Conservation (phyloP, 2,797 vertebrate genomes). For the Phataginus tricuspis region DNA sequence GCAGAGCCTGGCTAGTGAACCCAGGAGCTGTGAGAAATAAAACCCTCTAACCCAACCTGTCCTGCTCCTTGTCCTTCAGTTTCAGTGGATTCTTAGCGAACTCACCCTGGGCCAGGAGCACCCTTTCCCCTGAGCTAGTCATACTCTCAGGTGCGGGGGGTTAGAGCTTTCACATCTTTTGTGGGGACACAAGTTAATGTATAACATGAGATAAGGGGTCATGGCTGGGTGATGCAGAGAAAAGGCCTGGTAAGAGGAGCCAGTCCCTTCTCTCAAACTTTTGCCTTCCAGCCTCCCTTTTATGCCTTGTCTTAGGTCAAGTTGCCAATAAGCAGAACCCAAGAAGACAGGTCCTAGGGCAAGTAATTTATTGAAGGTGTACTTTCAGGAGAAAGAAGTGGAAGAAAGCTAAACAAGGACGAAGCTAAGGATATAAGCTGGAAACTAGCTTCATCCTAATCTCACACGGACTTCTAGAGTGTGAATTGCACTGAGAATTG, state of each 20-base stretch:
- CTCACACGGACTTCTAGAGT: not conserved
- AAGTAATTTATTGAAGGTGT: not conserved
- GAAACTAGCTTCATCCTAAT: not conserved
- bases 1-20: too few relatives aligned
- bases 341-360: not conserved
- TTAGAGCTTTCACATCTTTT: not conserved
- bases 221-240: too few relatives aligned
- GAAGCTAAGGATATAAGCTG: not conserved
- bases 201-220: not conserved
- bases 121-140: not conserved
- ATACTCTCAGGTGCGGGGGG: not conserved
- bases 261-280: not conserved
- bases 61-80: too few relatives aligned
- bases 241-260: not conserved
- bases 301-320: not conserved
- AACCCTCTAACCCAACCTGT: too few relatives aligned
- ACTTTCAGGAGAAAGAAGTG: not conserved
- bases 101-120: too few relatives aligned
- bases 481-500: not conserved
- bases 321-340: not conserved
- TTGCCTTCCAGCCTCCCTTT: not conserved
- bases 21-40: too few relatives aligned
- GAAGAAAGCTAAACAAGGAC: not conserved
- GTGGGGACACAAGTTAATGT: not conserved
- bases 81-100: too few relatives aligned